Percentiles rank a stretch among this genome's conserved stretches.
These are phyloP conservation scores for Acinonyx jubatus DNA, from an alignment of 2,113 vertebrate genomes.

Conservation along the genomic window DNA sequence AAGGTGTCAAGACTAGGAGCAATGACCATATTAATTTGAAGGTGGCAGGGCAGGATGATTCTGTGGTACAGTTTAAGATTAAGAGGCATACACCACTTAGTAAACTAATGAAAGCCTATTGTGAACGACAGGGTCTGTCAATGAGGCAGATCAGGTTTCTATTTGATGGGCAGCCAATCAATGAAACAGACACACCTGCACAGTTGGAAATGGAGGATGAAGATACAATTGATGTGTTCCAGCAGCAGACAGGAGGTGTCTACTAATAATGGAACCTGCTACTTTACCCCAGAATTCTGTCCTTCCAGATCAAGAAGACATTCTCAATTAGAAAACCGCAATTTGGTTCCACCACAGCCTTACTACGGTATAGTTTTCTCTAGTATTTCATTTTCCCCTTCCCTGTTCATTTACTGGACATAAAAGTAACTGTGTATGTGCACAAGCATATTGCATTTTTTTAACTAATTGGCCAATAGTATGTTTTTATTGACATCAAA, in stretches of 20 bases:
- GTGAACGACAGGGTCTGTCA: not conserved
- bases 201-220: not conserved
- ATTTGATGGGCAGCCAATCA: not conserved
- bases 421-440: not conserved
- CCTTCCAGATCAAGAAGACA: not conserved
- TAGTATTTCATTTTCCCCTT: not conserved
- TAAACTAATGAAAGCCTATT: not conserved
- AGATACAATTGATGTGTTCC: not conserved
- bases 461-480: not conserved
- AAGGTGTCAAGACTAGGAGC: not conserved
- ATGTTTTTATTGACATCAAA: not conserved
- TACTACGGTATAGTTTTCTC: not conserved
- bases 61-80: not conserved
- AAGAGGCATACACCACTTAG: not conserved
- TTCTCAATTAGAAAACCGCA: not conserved
- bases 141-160: not conserved
- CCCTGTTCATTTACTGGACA: not conserved
- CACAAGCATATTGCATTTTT: not conserved
- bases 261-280: not conserved
- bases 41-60: not conserved
- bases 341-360: not conserved
- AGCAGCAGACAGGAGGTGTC: not conserved
- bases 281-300: not conserved
- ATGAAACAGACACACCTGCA: not conserved
- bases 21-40: not conserved